Conservation (phyloP, 1,140 invertebrate species). For the Galleria mellonella region DNA sequence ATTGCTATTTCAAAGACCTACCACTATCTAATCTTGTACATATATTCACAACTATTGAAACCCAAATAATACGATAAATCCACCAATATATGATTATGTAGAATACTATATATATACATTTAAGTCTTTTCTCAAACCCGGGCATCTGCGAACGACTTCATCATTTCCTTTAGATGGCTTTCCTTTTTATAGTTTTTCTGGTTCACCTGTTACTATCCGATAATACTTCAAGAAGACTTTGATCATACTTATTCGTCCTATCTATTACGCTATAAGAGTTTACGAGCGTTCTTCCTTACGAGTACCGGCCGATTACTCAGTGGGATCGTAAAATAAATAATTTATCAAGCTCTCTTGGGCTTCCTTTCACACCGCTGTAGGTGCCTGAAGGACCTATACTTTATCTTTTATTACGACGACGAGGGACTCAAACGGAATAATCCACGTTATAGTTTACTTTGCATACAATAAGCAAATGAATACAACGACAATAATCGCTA, state of each 20-base stretch:
- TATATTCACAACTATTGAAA: too few species aligned
- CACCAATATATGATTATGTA: too few species aligned
- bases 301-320: slow-evolving; percentile 39
- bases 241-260: slow-evolving; percentile 6
- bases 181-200: slow-evolving; percentile 7
- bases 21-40: too few species aligned
- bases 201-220: slow-evolving; percentile 5
- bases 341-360: slow-evolving; percentile 44
- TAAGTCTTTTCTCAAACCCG: neutral
- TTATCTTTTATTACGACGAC: slow-evolving; percentile 33
- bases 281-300: slow-evolving; percentile 33
- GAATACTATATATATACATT: neutral
- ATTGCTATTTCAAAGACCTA: too few species aligned
- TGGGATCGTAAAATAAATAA: slow-evolving; percentile 50
- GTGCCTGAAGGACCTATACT: slow-evolving; percentile 14
- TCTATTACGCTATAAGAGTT: slow-evolving; percentile 30
- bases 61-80: too few species aligned
- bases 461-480: too few species aligned
- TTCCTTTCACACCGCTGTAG: slow-evolving; percentile 18
- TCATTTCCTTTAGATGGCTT: slow-evolving; percentile 1
- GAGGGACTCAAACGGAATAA: neutral
- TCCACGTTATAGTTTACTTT: too few species aligned
- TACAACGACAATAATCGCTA: too few species aligned
- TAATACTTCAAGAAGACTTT: slow-evolving; percentile 7
- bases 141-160: slow-evolving; percentile 4